Evolutionary conservation across 2,113 vertebrate genomes (phyloP).

Genomic region (Hippocampus guttulatus): DNA sequence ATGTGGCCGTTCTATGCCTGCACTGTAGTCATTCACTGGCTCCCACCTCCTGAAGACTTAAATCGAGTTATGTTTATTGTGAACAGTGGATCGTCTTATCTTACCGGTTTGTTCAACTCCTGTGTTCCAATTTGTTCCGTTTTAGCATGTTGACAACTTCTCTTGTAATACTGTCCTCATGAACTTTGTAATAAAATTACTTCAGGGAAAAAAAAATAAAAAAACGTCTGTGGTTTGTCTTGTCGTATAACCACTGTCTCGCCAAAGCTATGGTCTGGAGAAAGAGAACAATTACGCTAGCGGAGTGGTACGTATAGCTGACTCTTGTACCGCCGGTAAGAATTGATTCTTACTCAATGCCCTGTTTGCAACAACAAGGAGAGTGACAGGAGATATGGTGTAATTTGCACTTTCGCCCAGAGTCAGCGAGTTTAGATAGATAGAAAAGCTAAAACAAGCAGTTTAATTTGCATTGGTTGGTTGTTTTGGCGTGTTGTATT

Average conservation of each 20-base stretch:
- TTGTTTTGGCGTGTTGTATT: no score
- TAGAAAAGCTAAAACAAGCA: no score
- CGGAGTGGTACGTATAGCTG: no score
- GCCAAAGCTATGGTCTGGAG: neutral
- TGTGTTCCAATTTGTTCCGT: conserved; percentile 77
- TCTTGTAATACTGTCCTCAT: conserved; percentile 92
- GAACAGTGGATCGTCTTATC: conserved; percentile 88
- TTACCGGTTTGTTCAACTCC: conserved; percentile 76
- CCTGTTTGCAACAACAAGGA: no score
- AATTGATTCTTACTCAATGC: no score
- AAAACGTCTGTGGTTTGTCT: conserved; percentile 6
- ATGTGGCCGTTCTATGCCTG: conserved; percentile 86
- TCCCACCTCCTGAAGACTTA: conserved; percentile 76
- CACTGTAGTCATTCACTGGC: conserved; percentile 80
- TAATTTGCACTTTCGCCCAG: no score
- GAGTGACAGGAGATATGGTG: no score
- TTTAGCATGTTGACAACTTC: conserved; percentile 82
- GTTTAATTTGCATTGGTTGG: no score
- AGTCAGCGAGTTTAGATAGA: no score
- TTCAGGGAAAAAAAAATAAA: conserved; percentile 65
- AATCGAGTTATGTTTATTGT: conserved; percentile 72
- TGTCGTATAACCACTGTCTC: neutral
- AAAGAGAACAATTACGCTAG: neutral
- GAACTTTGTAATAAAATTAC: conserved; percentile 98
- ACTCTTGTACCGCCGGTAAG: no score